phyloP scores from a whole-genome alignment of 2,888 invertebrate genomes.

The Callosobruchus maculatus region DNA sequence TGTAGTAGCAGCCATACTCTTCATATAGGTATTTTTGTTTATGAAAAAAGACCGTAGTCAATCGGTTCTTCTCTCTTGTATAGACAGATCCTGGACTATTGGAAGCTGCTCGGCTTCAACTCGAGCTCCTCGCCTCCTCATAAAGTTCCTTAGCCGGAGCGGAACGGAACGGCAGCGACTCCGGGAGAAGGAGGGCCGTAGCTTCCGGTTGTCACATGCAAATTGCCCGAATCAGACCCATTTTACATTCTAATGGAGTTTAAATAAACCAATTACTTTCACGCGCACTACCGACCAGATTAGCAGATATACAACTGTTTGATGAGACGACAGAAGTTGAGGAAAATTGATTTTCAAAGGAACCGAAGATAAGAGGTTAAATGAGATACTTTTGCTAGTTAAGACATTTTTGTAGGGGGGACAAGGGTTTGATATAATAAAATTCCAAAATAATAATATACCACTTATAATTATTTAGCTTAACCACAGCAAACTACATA shows the following conservation, averaged over 20 bases:
- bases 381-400: neutral
- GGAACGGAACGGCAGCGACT: neutral
- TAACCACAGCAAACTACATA: no score
- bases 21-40: no score
- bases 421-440: no score
- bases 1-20: no score
- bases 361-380: neutral
- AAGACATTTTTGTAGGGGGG: no score
- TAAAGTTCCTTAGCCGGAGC: neutral
- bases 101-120: neutral
- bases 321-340: neutral
- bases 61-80: no score
- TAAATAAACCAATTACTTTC: slow-evolving; percentile 2
- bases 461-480: no score
- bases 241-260: slow-evolving; percentile 3
- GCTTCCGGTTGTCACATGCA: slow-evolving; percentile 1
- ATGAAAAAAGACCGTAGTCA: no score
- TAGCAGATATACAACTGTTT: neutral
- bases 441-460: no score
- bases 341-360: neutral
- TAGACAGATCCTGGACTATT: neutral
- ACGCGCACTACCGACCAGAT: neutral
- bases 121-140: neutral
- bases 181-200: neutral
- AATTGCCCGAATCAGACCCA: neutral